Conservation (phyloP, 2,888 invertebrate genomes). For the Odontocolon sp. region DNA sequence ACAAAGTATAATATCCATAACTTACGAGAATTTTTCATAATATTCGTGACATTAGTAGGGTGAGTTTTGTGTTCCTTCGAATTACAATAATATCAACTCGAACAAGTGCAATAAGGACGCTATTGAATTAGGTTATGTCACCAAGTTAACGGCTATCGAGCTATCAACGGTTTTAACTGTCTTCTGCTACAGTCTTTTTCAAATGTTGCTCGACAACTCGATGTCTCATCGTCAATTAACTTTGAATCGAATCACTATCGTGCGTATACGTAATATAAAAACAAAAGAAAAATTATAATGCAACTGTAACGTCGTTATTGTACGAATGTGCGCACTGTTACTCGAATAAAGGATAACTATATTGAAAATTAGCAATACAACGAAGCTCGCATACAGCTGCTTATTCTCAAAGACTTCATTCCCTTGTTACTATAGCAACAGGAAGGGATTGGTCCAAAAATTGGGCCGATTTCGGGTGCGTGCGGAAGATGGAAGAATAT, state of each 20-base stretch:
- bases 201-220: slow-evolving; percentile 11
- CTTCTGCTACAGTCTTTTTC: slow-evolving; percentile 50
- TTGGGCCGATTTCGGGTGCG: too few relatives aligned
- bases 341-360: neutral
- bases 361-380: neutral
- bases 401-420: slow-evolving; percentile 27
- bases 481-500: neutral
- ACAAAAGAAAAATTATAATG: too few relatives aligned
- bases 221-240: neutral
- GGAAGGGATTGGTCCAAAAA: slow-evolving; percentile 39
- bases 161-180: slow-evolving; percentile 64
- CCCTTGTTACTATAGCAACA: slow-evolving; percentile 25
- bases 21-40: slow-evolving; percentile 71
- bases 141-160: slow-evolving; percentile 70
- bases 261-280: too few relatives aligned
- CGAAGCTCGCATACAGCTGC: slow-evolving; percentile 24
- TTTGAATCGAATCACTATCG: slow-evolving; percentile 7
- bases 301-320: neutral
- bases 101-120: slow-evolving; percentile 71
- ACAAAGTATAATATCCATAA: neutral
- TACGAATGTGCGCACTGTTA: neutral
- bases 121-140: slow-evolving; percentile 65
- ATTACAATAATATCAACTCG: slow-evolving; percentile 57
- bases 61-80: slow-evolving; percentile 56
- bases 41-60: slow-evolving; percentile 59